Percentiles rank a stretch among this genome's conserved stretches.
Evolutionary conservation across 2,113 vertebrate species (phyloP).

Genomic region (Bettongia penicillata): DNA sequence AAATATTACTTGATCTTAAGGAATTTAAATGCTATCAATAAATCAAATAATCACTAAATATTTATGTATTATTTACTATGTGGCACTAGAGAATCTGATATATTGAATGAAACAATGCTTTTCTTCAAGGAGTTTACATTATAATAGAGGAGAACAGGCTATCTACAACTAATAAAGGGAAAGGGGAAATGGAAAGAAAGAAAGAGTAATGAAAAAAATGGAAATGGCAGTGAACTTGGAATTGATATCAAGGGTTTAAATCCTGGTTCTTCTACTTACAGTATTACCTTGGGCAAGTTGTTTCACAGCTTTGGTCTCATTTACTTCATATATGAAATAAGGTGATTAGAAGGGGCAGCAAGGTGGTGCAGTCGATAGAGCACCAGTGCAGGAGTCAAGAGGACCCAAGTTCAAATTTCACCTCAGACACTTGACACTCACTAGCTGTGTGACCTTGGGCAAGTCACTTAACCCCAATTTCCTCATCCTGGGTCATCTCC

Average conservation of each 20-base stretch:
- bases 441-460: too few species aligned
- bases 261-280: neutral
- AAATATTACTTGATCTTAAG: too few species aligned
- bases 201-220: neutral
- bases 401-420: too few species aligned
- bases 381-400: too few species aligned
- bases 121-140: neutral
- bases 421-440: too few species aligned
- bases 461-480: too few species aligned
- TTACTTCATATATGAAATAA: neutral
- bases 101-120: neutral
- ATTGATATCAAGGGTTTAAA: neutral
- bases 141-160: neutral
- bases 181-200: neutral
- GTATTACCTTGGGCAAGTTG: neutral
- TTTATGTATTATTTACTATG: neutral
- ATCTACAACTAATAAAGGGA: neutral
- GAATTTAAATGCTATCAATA: too few species aligned
- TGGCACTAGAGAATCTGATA: neutral
- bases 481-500: too few species aligned
- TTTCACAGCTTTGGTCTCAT: neutral
- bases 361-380: too few species aligned
- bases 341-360: neutral
- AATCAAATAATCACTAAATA: neutral
- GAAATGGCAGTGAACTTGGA: neutral